Evolutionary conservation across 2,888 invertebrate genomes (phyloP), one percentile per base, ranked within the genome.

Genomic region (Epistrophe eligans): DNA sequence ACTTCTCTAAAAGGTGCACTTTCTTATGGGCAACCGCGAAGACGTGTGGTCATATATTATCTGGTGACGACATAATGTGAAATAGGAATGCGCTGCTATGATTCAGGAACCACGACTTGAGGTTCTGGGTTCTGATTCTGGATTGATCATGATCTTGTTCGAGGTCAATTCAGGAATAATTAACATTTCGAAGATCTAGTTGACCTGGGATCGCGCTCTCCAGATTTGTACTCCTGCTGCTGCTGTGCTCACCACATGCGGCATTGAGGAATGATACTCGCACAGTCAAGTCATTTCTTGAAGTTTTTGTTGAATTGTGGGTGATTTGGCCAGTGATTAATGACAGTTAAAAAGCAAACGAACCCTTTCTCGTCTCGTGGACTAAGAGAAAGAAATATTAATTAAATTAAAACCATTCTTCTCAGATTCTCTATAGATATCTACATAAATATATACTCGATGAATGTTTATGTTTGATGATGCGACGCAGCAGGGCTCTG

Each of bases 381-480:
- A 66, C 74, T 83, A 72, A 85, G 64, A 87, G 77, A 83, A 83
- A 83, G 64, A 87, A 87, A 87, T 87, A 83, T 76, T 87, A 87
- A 87, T 87, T 87, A 87, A 87, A 87, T 87, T 87, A 87, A 83
- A 76, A 74, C 76, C 72, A 87, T 87, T 87, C 79, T 87, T 83
- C 76, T 76, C 24, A 24, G 60, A 64, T 62, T 66, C 72, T 74
- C 74, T 15, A 35, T 7, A n/a, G n/a, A 4, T 32, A 32, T 3
- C 24, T 32, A 32, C 7, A 4, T n/a, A n/a, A n/a, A n/a, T n/a
- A n/a, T 32, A 38, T 38, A 38, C 4, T 55, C 70, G 40, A 55
- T 55, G n/a, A 40, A 62, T 55, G 82, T 66, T 79, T 76, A 62
- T 55, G 82, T 66, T 79, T 76, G 87, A 79, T 87, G 79, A 87